phyloP scores from a whole-genome alignment of 2,888 invertebrate species.

The Epinotia brunnichana region DNA sequence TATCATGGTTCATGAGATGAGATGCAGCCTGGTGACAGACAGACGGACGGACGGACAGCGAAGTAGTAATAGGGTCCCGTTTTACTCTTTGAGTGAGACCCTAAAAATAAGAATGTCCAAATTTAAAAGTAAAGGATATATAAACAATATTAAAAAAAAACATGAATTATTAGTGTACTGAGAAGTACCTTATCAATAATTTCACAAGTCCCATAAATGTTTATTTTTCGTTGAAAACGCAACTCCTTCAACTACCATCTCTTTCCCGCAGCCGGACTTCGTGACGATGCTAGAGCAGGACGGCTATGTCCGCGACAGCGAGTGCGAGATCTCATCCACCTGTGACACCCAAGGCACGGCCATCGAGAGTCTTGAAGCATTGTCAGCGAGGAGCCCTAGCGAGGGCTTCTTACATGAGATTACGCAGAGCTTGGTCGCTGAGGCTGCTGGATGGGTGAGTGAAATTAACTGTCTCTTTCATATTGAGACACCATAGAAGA shows the following conservation, averaged over 20 bases:
- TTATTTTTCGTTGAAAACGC: too few relatives aligned
- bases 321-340: constrained; percentile 77
- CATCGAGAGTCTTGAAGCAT: constrained; percentile 80
- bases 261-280: constrained; percentile 70
- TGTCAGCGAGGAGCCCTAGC: constrained; percentile 77
- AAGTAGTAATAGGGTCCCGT: too few relatives aligned
- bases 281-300: constrained; percentile 76
- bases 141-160: too few relatives aligned
- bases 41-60: too few relatives aligned
- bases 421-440: constrained; percentile 74
- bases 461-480: neutral
- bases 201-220: too few relatives aligned
- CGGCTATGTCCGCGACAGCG: constrained; percentile 70
- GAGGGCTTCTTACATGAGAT: constrained; percentile 81
- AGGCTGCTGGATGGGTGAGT: constrained; percentile 72
- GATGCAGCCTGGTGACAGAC: too few relatives aligned
- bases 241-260: neutral
- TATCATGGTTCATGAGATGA: too few relatives aligned
- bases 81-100: too few relatives aligned
- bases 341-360: constrained; percentile 74
- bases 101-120: too few relatives aligned
- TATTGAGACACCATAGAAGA: neutral
- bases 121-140: too few relatives aligned
- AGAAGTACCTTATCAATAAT: too few relatives aligned
- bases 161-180: too few relatives aligned